These are phyloP conservation scores for Congeria kusceri DNA, from an alignment of 2,888 invertebrate genomes.

Conservation along the genomic window DNA sequence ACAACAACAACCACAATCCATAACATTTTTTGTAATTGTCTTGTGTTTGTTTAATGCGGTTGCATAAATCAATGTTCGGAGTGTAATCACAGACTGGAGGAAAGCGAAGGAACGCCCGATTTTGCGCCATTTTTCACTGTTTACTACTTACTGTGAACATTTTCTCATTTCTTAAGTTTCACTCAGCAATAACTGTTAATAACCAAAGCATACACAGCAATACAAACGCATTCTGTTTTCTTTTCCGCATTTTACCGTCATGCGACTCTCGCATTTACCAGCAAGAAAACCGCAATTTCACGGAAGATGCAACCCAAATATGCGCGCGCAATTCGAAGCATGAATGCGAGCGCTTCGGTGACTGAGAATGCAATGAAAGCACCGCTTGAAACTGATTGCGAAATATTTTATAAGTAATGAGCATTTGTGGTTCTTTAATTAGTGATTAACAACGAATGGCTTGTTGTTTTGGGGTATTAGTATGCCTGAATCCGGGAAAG, in stretches of 20 bases:
- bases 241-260: neutral
- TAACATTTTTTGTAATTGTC: too few species aligned
- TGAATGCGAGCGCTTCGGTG: slow-evolving; percentile 26
- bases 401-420: slow-evolving; percentile 44
- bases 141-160: too few species aligned
- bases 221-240: neutral
- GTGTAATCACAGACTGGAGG: too few species aligned
- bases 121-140: too few species aligned
- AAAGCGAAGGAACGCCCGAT: too few species aligned
- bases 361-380: slow-evolving; percentile 48
- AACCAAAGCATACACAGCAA: neutral
- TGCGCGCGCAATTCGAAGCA: slow-evolving; percentile 54
- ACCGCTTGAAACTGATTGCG: slow-evolving; percentile 53
- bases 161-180: too few species aligned
- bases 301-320: slow-evolving; percentile 59
- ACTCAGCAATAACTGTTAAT: slow-evolving; percentile 1
- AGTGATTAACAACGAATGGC: too few species aligned
- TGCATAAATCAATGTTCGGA: too few species aligned
- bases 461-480: too few species aligned
- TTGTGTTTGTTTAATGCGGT: too few species aligned
- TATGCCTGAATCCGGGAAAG: too few species aligned
- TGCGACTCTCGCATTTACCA: neutral
- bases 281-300: slow-evolving; percentile 45
- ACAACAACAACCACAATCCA: too few species aligned
- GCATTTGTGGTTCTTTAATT: slow-evolving; percentile 5